Base-by-base conservation (phyloP, 1,140 invertebrate genomes). In the Onthophagus taurus region DNA sequence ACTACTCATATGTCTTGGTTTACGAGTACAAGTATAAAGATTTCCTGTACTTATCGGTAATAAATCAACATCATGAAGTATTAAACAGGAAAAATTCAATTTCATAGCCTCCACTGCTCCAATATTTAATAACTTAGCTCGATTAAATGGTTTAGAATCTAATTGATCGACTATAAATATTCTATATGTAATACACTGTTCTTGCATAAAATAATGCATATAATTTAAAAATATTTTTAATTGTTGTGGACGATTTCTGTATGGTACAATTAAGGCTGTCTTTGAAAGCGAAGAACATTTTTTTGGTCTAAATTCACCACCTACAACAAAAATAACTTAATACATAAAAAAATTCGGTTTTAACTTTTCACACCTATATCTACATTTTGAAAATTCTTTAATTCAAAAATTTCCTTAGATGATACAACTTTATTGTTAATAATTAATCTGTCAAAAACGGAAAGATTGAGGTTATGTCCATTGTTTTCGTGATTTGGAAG, bases 11-110 rank as follows among this genome's bases (percentile, higher is more conserved):
- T 97, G 93, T 26, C 91, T 72, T 0, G 94, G 94, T 49, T 76
- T 71, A 49, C 77, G 72, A 2, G 88, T 82, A 63, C 95, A 98
- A 11, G 83, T 85, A 69, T 97, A 98, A 34, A 95, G 75, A 68
- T 97, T 96, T 2, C 82, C 77, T 42, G 78, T 76, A 66, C 88
- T 88, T 50, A 95, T 74, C 8, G 94, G 94, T 43, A 97, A 72
- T 13, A 97, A 66, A 70, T 98, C 93, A 30, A 97, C 86, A 63
- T 98, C 93, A 66, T 97, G 93, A 55, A 98, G 85, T 37, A 97
- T 81, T 34, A 95, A 79, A 60, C 95, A 98, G 17, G 88, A 79
- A 65, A 80, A 90, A 34, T 79, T 75, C 33, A 71, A 65, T 43
- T 73, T 75, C 21, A 78, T 74, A 0, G 89, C 86, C 56, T 89